Evolutionary conservation across 2,797 vertebrate genomes (phyloP).

Genomic region (Protonibea diacanthus): DNA sequence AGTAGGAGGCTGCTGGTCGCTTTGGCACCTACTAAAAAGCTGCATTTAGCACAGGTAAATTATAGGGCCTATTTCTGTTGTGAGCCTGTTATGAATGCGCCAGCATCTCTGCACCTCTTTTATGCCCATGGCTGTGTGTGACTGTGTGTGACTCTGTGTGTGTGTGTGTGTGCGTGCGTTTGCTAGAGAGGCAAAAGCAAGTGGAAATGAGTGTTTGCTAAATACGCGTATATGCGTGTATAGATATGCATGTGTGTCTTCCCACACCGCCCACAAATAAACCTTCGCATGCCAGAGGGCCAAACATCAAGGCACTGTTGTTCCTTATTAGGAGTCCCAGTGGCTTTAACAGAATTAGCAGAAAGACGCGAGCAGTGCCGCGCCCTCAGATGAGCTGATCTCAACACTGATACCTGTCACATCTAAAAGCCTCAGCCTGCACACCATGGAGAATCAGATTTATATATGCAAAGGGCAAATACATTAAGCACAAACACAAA

Average conservation of each 20-base stretch:
- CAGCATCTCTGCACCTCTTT: constrained; percentile 61
- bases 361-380: constrained; percentile 49
- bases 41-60: constrained; percentile 79
- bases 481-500: constrained; percentile 65
- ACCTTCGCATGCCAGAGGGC: constrained; percentile 73
- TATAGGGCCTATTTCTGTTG: constrained; percentile 71
- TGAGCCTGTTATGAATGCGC: constrained; percentile 69
- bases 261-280: constrained; percentile 78
- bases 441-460: constrained; percentile 59
- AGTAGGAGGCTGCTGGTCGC: constrained; percentile 59
- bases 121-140: constrained; percentile 58
- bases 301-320: constrained; percentile 78
- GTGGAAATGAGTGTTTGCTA: constrained; percentile 46
- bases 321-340: constrained; percentile 77
- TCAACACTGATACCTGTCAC: constrained; percentile 74
- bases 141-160: constrained; percentile 23
- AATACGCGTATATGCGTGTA: constrained; percentile 47
- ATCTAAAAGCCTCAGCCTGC: constrained; percentile 56
- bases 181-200: constrained; percentile 22
- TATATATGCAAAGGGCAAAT: constrained; percentile 70
- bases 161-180: constrained; percentile 26
- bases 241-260: constrained; percentile 58
- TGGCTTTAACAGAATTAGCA: constrained; percentile 76
- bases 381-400: constrained; percentile 69
- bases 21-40: constrained; percentile 71